Percentiles rank a stretch among this genome's conserved stretches.
Evolutionary conservation across 2,888 invertebrate genomes (phyloP).

Genomic region (Leucozona laternaria): DNA sequence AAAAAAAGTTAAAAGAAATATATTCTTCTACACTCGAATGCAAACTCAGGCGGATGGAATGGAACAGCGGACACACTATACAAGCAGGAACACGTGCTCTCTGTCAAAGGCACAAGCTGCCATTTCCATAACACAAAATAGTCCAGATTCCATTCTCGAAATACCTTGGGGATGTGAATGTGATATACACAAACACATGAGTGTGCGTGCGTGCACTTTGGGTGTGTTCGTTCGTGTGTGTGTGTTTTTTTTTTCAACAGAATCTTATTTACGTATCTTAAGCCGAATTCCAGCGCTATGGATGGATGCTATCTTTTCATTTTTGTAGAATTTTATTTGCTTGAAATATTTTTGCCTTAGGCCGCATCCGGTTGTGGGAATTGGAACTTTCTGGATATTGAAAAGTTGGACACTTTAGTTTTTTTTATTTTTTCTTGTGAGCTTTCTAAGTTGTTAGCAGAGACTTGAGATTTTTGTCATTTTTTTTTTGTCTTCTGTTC

Average conservation of each 20-base stretch:
- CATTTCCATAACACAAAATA: constrained; percentile 46
- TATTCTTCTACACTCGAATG: constrained; percentile 12
- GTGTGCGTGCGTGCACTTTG: neutral
- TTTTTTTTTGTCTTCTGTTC: neutral
- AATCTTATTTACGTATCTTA: constrained; percentile 29
- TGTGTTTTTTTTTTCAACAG: neutral
- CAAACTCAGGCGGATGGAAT: constrained; percentile 30
- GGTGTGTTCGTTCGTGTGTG: neutral
- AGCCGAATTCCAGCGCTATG: constrained; percentile 40
- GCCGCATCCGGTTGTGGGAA: constrained; percentile 29
- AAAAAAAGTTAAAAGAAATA: neutral
- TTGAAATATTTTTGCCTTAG: constrained; percentile 31
- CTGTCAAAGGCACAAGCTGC: constrained; percentile 63
- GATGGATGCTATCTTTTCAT: constrained; percentile 19
- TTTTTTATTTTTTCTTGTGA: neutral
- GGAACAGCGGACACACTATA: constrained; percentile 34
- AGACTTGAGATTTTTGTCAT: neutral
- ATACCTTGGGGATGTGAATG: constrained; percentile 48
- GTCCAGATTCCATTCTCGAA: constrained; percentile 58
- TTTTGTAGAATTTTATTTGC: constrained; percentile 14
- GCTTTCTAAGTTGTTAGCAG: neutral
- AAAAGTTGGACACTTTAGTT: constrained; percentile 22
- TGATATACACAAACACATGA: neutral
- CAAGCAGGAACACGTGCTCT: constrained; percentile 51
- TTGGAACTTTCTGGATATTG: constrained; percentile 1